phyloP scores from a whole-genome alignment of 2,888 invertebrate species.

The Polydrusus pterygomalis region DNA sequence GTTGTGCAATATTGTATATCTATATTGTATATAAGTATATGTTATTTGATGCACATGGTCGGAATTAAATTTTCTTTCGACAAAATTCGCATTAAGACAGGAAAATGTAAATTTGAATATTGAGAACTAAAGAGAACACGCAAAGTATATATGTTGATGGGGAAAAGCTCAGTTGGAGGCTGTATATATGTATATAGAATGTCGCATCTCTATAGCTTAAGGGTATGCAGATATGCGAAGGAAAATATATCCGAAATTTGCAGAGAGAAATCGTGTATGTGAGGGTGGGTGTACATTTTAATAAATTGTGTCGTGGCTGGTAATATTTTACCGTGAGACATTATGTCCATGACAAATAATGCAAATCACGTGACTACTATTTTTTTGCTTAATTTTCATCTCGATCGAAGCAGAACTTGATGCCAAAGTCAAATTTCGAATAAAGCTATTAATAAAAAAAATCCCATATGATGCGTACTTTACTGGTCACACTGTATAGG shows the following conservation, averaged over 20 bases:
- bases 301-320: not conserved
- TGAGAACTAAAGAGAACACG: slow-evolving; percentile 40
- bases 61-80: slow-evolving; percentile 45
- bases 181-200: slow-evolving; percentile 44
- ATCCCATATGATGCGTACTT: no score
- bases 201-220: slow-evolving; percentile 65
- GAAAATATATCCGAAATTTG: slow-evolving; percentile 49
- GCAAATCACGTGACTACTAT: no score
- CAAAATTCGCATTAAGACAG: slow-evolving; percentile 49
- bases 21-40: not conserved
- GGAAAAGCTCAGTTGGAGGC: slow-evolving; percentile 13
- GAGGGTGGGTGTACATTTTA: slow-evolving; percentile 28
- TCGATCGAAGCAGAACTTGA: no score
- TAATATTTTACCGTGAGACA: no score
- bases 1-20: no score
- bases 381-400: no score
- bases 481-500: no score
- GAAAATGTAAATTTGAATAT: slow-evolving; percentile 51
- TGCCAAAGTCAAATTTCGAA: no score
- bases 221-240: slow-evolving; percentile 67
- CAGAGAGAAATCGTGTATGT: slow-evolving; percentile 32
- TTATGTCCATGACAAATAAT: no score
- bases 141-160: slow-evolving; percentile 41
- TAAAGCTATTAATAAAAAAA: no score
- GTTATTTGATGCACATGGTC: slow-evolving; percentile 23